Evolutionary conservation across 2,797 vertebrate species (phyloP), one percentile per base, ranked within the genome.

Genomic region (Myoxocephalus aenaeus): DNA sequence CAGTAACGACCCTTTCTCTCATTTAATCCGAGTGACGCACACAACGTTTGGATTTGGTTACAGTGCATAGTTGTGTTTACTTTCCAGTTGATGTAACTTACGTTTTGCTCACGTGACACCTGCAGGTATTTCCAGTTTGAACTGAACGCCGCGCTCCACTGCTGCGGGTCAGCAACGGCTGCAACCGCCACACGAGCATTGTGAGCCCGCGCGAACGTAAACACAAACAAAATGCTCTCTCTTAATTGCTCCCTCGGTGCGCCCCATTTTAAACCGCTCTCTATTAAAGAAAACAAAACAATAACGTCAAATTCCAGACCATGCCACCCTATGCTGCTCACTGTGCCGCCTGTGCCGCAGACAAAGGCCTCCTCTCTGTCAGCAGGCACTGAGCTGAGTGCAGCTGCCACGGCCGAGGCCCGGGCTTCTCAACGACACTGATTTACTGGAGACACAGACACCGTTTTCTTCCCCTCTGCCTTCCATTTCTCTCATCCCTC

Each of bases 391-490:
- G 87, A 75, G 36, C 89, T 65, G 71, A 75, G 54, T 77, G 89
- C 92, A 93, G 91, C 92, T 92, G 92, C 79, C 82, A 62, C 76
- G 17, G 77, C 82, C 29, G 75, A n/a, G 48, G 69, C 65, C 77
- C n/a, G 15, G 79, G 70, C 78, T 81, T 83, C 75, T 91, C 73
- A 90, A 90, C 84, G 81, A 74, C 79, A 8, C 51, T 85, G 86
- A 93, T 93, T 90, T 91, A 92, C 81, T 75, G 72, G 64, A 46
- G 73, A 79, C 76, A 90, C 82, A 86, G 78, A 66, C 70, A 40
- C 79, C 84, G 54, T 84, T 85, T 87, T 85, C 69, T 73, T 29
- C 48, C 58, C 53, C 61, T 76, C 70, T 56, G 29, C 67, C 48
- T 32, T 64, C 63, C 59, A 29, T 57, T 25, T 29, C 70, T 34